These are phyloP conservation scores for Siniperca knerii DNA, from an alignment of 2,113 vertebrate genomes.

Conservation along the genomic window DNA sequence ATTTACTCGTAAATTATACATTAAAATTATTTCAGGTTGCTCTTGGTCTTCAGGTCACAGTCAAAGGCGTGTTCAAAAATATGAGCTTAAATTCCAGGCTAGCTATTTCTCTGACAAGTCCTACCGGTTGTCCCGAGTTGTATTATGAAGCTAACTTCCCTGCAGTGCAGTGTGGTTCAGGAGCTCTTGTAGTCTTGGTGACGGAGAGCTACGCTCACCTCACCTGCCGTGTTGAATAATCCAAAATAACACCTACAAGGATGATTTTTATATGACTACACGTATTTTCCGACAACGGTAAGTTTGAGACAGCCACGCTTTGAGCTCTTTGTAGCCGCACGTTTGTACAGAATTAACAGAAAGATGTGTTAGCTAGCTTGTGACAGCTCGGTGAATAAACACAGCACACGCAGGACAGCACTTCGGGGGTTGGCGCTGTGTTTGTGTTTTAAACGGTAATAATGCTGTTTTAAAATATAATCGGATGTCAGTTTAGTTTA, in stretches of 20 bases:
- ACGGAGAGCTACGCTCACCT: not conserved
- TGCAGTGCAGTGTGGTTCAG: conserved; percentile 10
- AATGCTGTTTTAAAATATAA: not conserved
- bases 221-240: not conserved
- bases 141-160: conserved; percentile 38
- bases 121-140: conserved; percentile 9
- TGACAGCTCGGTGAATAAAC: conserved; percentile 1
- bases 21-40: fast-evolving
- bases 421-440: not conserved
- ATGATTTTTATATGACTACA: not conserved
- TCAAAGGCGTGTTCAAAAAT: not conserved
- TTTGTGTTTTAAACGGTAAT: not conserved
- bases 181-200: conserved; percentile 1
- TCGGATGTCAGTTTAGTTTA: fast-evolving
- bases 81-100: not conserved
- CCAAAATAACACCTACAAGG: not conserved
- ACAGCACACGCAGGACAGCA: not conserved
- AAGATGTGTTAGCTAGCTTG: conserved; percentile 36
- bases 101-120: not conserved
- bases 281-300: conserved; percentile 11
- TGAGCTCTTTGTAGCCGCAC: not conserved
- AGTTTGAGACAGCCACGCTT: not conserved
- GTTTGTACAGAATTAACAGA: not conserved
- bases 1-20: too few species aligned
- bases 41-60: fast-evolving